Conservation (phyloP, 2,113 vertebrate species). For the Pelusios castaneus region DNA sequence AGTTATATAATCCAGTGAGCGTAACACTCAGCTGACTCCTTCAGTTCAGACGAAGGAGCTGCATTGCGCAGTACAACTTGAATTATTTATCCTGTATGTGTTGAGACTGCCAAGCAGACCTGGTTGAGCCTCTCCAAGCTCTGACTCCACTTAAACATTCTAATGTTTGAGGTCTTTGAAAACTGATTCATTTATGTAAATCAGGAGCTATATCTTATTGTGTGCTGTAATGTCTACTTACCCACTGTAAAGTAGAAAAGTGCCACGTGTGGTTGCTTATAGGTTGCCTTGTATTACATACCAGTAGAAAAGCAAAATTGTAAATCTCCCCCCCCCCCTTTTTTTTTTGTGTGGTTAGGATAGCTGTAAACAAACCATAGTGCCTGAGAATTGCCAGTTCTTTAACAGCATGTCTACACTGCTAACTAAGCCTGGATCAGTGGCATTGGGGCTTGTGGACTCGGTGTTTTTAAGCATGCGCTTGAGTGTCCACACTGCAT, state of each 20-base stretch:
- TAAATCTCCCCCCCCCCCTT: not conserved
- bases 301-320: not conserved
- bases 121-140: slow-evolving; percentile 37
- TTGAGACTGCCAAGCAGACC: slow-evolving; percentile 63
- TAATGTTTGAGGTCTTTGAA: slow-evolving; percentile 37
- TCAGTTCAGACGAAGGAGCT: slow-evolving; percentile 56
- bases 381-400: not conserved
- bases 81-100: slow-evolving; percentile 68
- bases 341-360: not conserved
- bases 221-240: not conserved
- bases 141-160: slow-evolving; percentile 32
- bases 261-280: not conserved
- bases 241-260: slow-evolving; percentile 13
- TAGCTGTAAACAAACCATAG: not conserved
- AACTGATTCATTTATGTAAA: slow-evolving; percentile 1
- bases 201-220: not conserved
- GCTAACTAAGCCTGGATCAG: not conserved
- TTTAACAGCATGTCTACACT: not conserved
- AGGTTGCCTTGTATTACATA: not conserved
- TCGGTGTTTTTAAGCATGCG: not conserved
- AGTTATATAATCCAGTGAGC: slow-evolving; percentile 63
- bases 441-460: not conserved
- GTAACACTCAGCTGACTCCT: slow-evolving; percentile 62
- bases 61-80: slow-evolving; percentile 64
- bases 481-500: not conserved